These are phyloP conservation scores for Halcyon chelicuti DNA, from an alignment of 2,797 vertebrate genomes.

Conservation along the genomic window DNA sequence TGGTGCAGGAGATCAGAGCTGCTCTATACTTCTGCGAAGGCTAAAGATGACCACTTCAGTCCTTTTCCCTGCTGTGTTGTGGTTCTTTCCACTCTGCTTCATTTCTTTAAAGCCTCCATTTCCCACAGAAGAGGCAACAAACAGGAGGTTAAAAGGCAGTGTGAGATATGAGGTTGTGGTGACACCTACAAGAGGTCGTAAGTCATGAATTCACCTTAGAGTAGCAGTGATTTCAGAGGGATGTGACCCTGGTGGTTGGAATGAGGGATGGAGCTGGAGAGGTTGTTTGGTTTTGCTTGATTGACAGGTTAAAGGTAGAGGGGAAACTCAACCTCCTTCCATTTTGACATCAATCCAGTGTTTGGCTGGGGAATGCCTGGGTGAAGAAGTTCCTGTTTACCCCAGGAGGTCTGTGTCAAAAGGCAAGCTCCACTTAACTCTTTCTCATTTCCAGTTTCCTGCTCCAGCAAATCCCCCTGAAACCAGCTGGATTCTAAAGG, in stretches of 20 bases:
- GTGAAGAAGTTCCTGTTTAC: background rate
- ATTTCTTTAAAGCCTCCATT: background rate
- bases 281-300: background rate
- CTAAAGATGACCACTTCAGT: background rate
- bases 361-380: background rate
- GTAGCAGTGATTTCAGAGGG: background rate
- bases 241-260: background rate
- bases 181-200: background rate
- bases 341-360: background rate
- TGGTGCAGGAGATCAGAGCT: background rate
- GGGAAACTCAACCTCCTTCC: background rate
- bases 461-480: background rate
- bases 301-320: background rate
- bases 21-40: background rate
- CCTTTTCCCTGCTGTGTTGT: background rate
- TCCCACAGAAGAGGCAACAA: background rate
- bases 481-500: background rate
- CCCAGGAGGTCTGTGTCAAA: background rate
- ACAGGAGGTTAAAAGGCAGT: background rate
- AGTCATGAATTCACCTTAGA: background rate
- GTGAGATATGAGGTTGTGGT: background rate
- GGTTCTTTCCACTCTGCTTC: background rate
- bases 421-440: background rate
- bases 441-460: background rate
- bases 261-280: background rate